Conservation (phyloP, 2,797 vertebrate species). For the Chaunax sp. region DNA sequence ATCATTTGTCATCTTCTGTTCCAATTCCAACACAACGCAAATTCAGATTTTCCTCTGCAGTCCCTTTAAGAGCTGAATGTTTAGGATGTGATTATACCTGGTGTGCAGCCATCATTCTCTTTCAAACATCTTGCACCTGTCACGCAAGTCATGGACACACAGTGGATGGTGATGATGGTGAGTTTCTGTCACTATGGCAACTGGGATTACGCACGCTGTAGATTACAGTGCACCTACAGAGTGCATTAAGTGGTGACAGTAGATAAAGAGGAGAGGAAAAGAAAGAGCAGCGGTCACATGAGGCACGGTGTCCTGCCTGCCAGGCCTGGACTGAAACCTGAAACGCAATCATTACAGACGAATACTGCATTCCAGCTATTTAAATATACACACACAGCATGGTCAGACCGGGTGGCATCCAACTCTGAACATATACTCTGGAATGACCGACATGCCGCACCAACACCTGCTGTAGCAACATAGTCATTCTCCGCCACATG, state of each 20-base stretch:
- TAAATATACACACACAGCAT: constrained; percentile 34
- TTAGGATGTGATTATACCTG: background rate
- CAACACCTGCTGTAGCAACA: constrained; percentile 32
- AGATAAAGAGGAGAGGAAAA: constrained; percentile 26
- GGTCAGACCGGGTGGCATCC: constrained; percentile 10
- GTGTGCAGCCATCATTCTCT: constrained; percentile 20
- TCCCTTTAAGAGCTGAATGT: background rate
- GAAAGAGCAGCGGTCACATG: background rate
- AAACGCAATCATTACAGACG: constrained; percentile 45
- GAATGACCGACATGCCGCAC: constrained; percentile 27
- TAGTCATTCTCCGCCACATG: no score
- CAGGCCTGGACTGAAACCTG: constrained; percentile 49
- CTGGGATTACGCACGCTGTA: constrained; percentile 14
- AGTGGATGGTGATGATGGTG: background rate
- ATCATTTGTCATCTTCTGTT: no score
- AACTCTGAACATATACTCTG: constrained; percentile 31
- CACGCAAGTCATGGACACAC: background rate
- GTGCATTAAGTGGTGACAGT: constrained; percentile 1
- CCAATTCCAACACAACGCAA: background rate
- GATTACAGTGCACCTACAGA: constrained; percentile 5
- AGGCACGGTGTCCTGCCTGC: constrained; percentile 24
- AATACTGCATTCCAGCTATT: constrained; percentile 53
- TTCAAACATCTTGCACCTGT: constrained; percentile 24
- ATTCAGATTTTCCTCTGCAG: background rate
- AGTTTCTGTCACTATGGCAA: constrained; percentile 32